These are phyloP conservation scores for Xylota sylvarum DNA, from an alignment of 2,888 invertebrate genomes.

Conservation along the genomic window DNA sequence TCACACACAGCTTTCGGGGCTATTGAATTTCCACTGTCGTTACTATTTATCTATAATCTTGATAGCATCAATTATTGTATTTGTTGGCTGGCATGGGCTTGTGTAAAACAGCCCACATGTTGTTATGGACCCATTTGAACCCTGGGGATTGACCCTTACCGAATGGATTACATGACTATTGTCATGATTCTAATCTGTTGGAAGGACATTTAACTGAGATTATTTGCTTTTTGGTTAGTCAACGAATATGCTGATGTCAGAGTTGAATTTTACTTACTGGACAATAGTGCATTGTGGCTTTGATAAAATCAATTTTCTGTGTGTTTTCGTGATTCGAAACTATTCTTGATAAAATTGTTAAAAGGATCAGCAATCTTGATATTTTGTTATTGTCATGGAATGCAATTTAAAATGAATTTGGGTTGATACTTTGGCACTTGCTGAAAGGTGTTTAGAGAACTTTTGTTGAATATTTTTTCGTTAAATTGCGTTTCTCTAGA, in stretches of 20 bases:
- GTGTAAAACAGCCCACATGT: constrained; percentile 1
- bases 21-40: neutral
- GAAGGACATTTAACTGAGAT: neutral
- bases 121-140: neutral
- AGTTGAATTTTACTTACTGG: neutral
- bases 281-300: neutral
- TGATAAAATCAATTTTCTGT: too few relatives aligned
- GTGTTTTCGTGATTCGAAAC: too few relatives aligned
- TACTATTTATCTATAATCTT: constrained; percentile 3
- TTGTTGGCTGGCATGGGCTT: neutral
- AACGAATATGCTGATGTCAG: neutral
- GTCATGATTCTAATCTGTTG: neutral
- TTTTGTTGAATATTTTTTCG: too few relatives aligned
- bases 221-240: neutral
- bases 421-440: too few relatives aligned
- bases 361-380: too few relatives aligned
- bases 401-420: too few relatives aligned
- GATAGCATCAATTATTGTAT: constrained; percentile 8
- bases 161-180: constrained; percentile 17
- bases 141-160: neutral
- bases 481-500: too few relatives aligned
- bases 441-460: too few relatives aligned
- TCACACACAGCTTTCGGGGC: neutral
- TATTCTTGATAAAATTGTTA: too few relatives aligned
- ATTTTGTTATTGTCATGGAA: too few relatives aligned